Base-by-base conservation (phyloP, 2,888 invertebrate species). In the Pristionchus arcanus region DNA sequence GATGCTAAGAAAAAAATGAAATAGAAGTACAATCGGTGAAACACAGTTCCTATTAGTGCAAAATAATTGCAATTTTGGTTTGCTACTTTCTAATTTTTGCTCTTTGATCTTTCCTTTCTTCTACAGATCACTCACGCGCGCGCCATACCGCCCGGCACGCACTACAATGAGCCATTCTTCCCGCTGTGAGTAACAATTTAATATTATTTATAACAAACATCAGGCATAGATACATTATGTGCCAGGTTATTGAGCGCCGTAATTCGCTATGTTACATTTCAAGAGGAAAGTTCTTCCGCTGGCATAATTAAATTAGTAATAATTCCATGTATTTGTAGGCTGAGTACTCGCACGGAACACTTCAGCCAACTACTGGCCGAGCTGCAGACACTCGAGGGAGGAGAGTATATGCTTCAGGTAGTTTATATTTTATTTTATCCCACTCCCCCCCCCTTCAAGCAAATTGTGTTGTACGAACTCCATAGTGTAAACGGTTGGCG, bases 41-140 rank as follows among this genome's bases (percentile, higher is more conserved):
- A 59, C 59, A 21, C 59, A 59, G 3, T 59, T 59, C 59, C 59
- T 4, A 59, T 7, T 59, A 25, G 59, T 21, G 59, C 15, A 13
- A 59, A 59, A 59, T 21, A 25, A 25, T 21, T 59, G 13, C 59
- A 13, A 59, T 59, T 59, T 13, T 25, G 7, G 59, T 21, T 7
- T n/a, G n/a, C n/a, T 59, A 21, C 25, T 59, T 59, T 59, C 59
- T 21, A 3, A 59, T 59, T 13, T 4, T 66, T 66, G 66, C 15
- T n/a, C 28, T 28, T 66, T 59, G 21, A 77, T 42, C n/a, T 77
- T 37, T 3, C 55, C 9, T 59, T n/a, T n/a, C 74, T 49, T 49
- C 42, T 49, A 49, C 77, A 77, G 77, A 77, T 77, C 42, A 31
- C 77, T 7, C 77, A 77, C 16, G 37, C 77, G 5, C 77, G 77